Percentiles rank a stretch among this genome's conserved stretches.
Conservation (phyloP, 2,113 vertebrate genomes). For the Himantopus leucocephalus region DNA sequence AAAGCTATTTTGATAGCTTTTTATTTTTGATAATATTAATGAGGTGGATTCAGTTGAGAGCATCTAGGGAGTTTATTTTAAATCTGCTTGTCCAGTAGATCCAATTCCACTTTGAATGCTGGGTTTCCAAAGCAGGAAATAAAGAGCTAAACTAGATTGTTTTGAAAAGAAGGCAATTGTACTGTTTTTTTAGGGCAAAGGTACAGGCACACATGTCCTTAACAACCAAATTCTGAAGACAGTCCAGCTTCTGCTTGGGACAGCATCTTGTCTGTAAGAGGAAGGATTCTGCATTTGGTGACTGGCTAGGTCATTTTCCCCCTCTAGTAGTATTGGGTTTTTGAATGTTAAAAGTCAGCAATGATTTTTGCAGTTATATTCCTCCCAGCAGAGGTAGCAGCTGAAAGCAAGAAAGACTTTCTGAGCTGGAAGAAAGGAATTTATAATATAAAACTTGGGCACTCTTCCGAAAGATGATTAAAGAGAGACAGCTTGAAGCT, state of each 20-base stretch:
- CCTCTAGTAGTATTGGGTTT: not conserved
- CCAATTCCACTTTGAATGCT: not conserved
- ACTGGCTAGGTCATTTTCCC: not conserved
- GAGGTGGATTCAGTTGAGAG: not conserved
- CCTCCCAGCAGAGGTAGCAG: not conserved
- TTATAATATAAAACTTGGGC: slow-evolving; percentile 5
- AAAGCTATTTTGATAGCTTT: not conserved
- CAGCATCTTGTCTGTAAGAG: not conserved
- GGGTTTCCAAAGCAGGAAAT: not conserved
- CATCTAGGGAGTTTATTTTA: not conserved
- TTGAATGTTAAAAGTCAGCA: not conserved
- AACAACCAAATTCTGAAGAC: not conserved
- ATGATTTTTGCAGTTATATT: not conserved
- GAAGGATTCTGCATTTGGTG: not conserved
- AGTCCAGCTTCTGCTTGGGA: not conserved
- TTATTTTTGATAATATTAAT: not conserved
- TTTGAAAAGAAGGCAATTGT: not conserved
- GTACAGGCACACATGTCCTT: not conserved
- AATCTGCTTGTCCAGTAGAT: not conserved
- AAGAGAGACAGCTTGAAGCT: not conserved
- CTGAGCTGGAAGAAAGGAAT: not conserved
- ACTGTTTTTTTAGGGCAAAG: not conserved
- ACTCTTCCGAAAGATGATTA: not conserved
- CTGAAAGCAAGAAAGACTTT: slow-evolving; percentile 26
- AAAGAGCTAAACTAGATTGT: not conserved